Base-by-base conservation (phyloP, 2,797 vertebrate genomes). In the Odontamblyopus lacepedii region DNA sequence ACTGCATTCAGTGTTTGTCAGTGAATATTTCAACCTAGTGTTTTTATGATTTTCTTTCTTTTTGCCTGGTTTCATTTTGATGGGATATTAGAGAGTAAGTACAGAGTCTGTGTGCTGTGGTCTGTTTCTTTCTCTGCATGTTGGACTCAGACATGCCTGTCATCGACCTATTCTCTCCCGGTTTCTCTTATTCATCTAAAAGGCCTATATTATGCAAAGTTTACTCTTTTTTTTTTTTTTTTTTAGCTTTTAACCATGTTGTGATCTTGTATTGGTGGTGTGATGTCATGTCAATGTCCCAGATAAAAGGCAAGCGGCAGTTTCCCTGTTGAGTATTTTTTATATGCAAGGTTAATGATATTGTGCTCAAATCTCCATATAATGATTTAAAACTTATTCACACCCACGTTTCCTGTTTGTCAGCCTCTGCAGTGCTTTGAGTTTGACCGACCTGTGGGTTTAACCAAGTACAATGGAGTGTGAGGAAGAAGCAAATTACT, bases 41-140 rank as follows among this genome's bases (percentile, higher is more conserved):
- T 44, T 66, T 80, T 87, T 87, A 80, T 91, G 61, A 77, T 84
- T 89, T 83, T 89, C 77, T 83, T 85, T 85, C 73, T 85, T 78
- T 82, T 84, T 83, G 87, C 89, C 73, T 82, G 87, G 87, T 88
- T 91, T 89, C 87, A 91, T 93, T 92, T 91, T 93, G 92, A 92
- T 90, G 92, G 75, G 81, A 85, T 56, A 86, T 89, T 94, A 95
- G 94, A 92, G 91, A 94, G 93, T 95, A 95, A 95, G 94, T 95
- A 94, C 75, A 76, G 77, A 79, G 88, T 88, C 80, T 83, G 88
- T 85, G 85, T 85, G 83, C 76, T 88, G 84, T 85, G 85, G 87
- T 87, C 70, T 73, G 79, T 88, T 86, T 80, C 69, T 86, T 81
- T 76, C 82, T 85, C 75, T 78, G 89, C 78, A 92, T 88, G 41